Evolutionary conservation across 1,140 invertebrate species (phyloP).

Genomic region (Frieseomelitta varia): DNA sequence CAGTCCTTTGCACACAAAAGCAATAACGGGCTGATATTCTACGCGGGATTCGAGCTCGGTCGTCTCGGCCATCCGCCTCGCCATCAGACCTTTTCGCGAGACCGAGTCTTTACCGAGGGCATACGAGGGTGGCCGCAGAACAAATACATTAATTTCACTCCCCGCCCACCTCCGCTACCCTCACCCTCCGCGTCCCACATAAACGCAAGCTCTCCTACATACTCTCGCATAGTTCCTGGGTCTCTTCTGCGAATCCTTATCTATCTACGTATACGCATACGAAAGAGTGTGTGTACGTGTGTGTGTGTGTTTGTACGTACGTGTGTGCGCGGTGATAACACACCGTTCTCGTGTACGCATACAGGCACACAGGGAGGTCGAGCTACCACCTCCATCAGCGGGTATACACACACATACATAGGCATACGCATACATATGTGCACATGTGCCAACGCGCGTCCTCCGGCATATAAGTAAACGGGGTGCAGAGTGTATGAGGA

Average conservation of each 20-base stretch:
- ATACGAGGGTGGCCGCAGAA: slow-evolving; percentile 78
- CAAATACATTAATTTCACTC: slow-evolving; percentile 79
- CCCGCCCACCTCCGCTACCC: slow-evolving; percentile 49
- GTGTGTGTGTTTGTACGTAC: neutral
- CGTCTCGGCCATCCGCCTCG: slow-evolving; percentile 58
- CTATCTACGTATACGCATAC: slow-evolving; percentile 31
- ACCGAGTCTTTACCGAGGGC: slow-evolving; percentile 65
- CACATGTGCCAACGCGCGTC: slow-evolving; percentile 74
- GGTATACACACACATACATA: neutral
- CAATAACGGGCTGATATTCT: slow-evolving; percentile 69
- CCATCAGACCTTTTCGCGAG: slow-evolving; percentile 65
- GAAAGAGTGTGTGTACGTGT: neutral
- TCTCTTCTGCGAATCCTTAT: slow-evolving; percentile 25
- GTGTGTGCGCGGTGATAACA: neutral
- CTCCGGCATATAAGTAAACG: slow-evolving; percentile 77
- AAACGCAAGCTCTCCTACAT: slow-evolving; percentile 46
- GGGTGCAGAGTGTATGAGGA: slow-evolving; percentile 69
- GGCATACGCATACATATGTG: slow-evolving; percentile 29
- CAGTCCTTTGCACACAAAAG: slow-evolving; percentile 67
- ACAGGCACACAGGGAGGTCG: neutral
- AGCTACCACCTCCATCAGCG: slow-evolving; percentile 47
- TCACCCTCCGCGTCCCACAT: slow-evolving; percentile 55
- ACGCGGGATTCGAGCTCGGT: slow-evolving; percentile 56
- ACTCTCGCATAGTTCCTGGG: slow-evolving; percentile 41
- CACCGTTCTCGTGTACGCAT: slow-evolving; percentile 8